phyloP scores from a whole-genome alignment of 1,140 invertebrate species.

The Acarapis woodi region DNA sequence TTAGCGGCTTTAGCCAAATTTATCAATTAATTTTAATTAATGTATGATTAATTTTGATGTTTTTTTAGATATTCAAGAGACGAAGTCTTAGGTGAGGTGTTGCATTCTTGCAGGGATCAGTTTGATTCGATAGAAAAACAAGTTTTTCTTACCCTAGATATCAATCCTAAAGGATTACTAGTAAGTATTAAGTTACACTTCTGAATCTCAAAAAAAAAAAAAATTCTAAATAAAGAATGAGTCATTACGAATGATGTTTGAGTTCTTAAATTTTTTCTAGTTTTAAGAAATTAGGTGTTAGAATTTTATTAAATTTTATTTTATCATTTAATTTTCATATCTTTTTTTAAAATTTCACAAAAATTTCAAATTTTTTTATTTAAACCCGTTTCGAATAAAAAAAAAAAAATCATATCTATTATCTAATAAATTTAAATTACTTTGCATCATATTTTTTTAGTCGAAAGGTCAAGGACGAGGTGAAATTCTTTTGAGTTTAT shows the following conservation, averaged over 20 bases:
- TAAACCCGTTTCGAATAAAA: background rate
- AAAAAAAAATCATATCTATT: background rate
- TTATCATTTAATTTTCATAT: background rate
- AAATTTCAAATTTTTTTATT: background rate
- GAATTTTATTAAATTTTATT: background rate
- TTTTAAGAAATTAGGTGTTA: background rate
- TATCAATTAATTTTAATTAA: too few relatives aligned
- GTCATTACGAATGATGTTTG: background rate
- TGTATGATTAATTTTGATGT: too few relatives aligned
- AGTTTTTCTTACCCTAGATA: constrained; percentile 10
- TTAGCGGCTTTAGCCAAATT: too few relatives aligned
- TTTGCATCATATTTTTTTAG: constrained; percentile 21
- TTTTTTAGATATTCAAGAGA: constrained; percentile 87
- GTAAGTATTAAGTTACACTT: constrained; percentile 7
- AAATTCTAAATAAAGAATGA: background rate
- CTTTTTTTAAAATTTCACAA: too few relatives aligned
- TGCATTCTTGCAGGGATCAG: constrained; percentile 25
- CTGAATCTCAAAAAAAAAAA: too few relatives aligned
- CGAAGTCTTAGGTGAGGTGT: constrained; percentile 88
- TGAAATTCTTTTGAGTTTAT: constrained; percentile 62
- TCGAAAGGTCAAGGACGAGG: constrained; percentile 59
- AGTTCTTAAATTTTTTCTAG: background rate
- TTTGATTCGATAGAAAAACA: constrained; percentile 12
- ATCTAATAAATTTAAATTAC: background rate
- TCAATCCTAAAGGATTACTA: constrained; percentile 12